Conservation (phyloP, 30 jellyfish, hydroid and myxozoan species). For the Aurelia sp. region DNA sequence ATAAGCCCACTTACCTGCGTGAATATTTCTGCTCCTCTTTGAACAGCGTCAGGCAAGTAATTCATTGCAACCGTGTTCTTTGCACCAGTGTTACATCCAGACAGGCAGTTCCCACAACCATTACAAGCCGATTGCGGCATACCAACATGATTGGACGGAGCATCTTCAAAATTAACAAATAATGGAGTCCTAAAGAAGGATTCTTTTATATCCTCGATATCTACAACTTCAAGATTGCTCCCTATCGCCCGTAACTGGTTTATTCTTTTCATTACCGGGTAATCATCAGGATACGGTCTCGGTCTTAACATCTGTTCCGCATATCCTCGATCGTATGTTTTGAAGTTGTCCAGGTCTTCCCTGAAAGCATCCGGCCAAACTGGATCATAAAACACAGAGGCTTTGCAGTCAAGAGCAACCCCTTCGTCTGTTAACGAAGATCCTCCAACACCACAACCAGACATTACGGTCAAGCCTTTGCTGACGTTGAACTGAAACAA, state of each 20-base stretch:
- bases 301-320: slow-evolving; percentile 98
- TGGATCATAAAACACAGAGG: slow-evolving; percentile 95
- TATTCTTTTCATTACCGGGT: slow-evolving; percentile 89
- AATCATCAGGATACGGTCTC: slow-evolving; percentile 97
- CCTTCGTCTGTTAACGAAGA: slow-evolving; percentile 95
- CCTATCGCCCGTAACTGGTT: slow-evolving; percentile 84
- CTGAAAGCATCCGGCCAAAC: slow-evolving; percentile 98
- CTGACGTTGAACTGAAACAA: slow-evolving; percentile 82
- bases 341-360: slow-evolving; percentile 91
- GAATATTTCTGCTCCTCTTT: slow-evolving; percentile 94
- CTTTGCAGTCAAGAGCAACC: slow-evolving; percentile 94
- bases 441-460: slow-evolving; percentile 98
- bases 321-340: slow-evolving; percentile 80
- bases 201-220: slow-evolving; percentile 91
- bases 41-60: slow-evolving; percentile 95
- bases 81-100: slow-evolving; percentile 99
- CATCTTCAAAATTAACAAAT: slow-evolving; percentile 83
- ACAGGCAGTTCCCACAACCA: slow-evolving; percentile 98
- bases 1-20: slow-evolving; percentile 62
- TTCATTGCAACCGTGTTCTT: slow-evolving; percentile 94
- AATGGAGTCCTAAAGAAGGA: slow-evolving; percentile 94
- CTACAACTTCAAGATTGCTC: slow-evolving; percentile 71
- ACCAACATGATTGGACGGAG: slow-evolving; percentile 96
- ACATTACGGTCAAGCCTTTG: slow-evolving; percentile 87
- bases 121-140: slow-evolving; percentile 97